Conservation (phyloP, 2,888 invertebrate species). For the Gastrophysa polygoni region DNA sequence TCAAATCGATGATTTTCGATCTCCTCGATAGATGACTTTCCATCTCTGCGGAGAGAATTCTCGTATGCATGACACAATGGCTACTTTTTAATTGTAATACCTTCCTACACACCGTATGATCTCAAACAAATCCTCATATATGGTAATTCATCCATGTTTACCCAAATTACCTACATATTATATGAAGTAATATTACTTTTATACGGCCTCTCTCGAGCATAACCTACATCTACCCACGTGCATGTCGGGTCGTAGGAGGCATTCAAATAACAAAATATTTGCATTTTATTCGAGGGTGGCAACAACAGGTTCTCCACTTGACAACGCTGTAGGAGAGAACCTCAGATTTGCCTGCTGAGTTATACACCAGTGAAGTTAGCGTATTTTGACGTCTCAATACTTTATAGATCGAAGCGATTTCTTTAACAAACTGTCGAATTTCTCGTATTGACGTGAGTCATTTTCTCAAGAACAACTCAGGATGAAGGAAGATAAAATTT, state of each 20-base stretch:
- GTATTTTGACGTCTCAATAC: too few relatives aligned
- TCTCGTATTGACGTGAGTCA: too few relatives aligned
- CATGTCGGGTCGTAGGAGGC: conserved; percentile 34
- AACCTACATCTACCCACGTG: conserved; percentile 41
- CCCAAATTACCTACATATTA: conserved; percentile 33
- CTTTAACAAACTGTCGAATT: too few relatives aligned
- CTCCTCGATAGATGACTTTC: too few relatives aligned
- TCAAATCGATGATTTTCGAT: too few relatives aligned
- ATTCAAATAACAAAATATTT: conserved; percentile 28
- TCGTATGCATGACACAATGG: conserved; percentile 4
- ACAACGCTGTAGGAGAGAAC: not conserved
- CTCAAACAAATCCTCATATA: conserved; percentile 29
- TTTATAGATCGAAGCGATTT: too few relatives aligned
- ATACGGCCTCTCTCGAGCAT: conserved; percentile 27
- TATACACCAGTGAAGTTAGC: not conserved
- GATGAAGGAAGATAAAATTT: too few relatives aligned
- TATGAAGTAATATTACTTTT: conserved; percentile 36
- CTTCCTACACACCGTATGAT: conserved; percentile 14
- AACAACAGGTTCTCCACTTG: conserved; percentile 15
- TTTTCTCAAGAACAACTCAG: too few relatives aligned
- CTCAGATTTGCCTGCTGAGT: not conserved
- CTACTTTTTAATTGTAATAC: conserved; percentile 16
- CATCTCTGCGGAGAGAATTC: too few relatives aligned
- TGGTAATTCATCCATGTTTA: conserved; percentile 32
- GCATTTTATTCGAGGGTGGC: conserved; percentile 37